phyloP scores from a whole-genome alignment of 2,113 vertebrate genomes.

The Gobius niger region DNA sequence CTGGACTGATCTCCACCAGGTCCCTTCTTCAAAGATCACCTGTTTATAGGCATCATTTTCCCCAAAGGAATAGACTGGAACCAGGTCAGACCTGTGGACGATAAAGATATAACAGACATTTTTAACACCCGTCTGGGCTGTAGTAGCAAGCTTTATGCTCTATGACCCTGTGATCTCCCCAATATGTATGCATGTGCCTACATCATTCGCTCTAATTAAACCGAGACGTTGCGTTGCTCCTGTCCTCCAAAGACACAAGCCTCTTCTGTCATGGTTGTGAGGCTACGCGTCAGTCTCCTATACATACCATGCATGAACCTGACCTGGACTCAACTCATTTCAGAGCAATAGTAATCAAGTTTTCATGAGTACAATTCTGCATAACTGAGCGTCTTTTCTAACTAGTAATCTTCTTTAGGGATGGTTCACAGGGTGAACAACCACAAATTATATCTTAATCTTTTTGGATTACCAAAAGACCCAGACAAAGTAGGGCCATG shows the following conservation, averaged over 20 bases:
- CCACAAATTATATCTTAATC: not conserved
- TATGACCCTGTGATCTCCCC: too few species aligned
- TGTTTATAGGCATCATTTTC: slow-evolving; percentile 95
- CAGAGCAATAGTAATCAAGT: not conserved
- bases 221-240: too few species aligned
- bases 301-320: too few species aligned
- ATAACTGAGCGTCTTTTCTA: slow-evolving; percentile 36
- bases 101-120: too few species aligned
- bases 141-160: too few species aligned
- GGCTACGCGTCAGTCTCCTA: too few species aligned
- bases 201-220: too few species aligned
- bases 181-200: too few species aligned
- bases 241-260: too few species aligned
- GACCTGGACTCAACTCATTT: not conserved
- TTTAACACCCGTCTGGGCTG: too few species aligned
- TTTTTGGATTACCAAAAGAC: slow-evolving; percentile 1
- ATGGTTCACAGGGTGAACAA: slow-evolving; percentile 8
- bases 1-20: slow-evolving; percentile 83
- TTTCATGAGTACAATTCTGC: slow-evolving; percentile 16
- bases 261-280: too few species aligned
- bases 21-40: slow-evolving; percentile 89
- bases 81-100: slow-evolving; percentile 86
- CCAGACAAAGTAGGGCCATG: not conserved
- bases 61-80: slow-evolving; percentile 93
- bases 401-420: slow-evolving; percentile 50